Percentiles rank a stretch among this genome's conserved stretches.
These are phyloP conservation scores for Lepidochitona cinerea DNA, from an alignment of 2,888 invertebrate genomes.

Conservation along the genomic window DNA sequence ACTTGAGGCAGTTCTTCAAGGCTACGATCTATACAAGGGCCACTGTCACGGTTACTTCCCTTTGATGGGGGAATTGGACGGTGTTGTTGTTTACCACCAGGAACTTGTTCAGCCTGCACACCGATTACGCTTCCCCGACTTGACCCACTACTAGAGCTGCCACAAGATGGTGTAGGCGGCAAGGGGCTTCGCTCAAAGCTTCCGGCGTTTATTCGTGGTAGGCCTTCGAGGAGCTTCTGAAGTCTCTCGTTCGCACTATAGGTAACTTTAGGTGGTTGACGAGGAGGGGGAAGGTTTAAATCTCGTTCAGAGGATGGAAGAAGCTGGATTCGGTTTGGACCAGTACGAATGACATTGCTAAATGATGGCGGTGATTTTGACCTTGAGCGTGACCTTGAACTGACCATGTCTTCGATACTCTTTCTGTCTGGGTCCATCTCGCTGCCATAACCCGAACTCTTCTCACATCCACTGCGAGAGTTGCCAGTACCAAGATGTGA, in stretches of 20 bases:
- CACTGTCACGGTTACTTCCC: conserved; percentile 37
- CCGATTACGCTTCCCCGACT: neutral
- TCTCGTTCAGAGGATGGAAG: conserved; percentile 31
- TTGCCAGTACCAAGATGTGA: conserved; percentile 43
- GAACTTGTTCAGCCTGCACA: conserved; percentile 18
- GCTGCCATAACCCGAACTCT: conserved; percentile 63
- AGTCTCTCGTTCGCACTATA: conserved; percentile 34
- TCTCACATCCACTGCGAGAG: conserved; percentile 54
- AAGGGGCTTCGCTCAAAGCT: conserved; percentile 54
- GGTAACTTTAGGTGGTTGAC: neutral
- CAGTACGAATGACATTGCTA: conserved; percentile 62
- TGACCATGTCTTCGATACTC: conserved; percentile 47
- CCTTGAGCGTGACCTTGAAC: conserved; percentile 43
- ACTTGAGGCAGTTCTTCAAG: conserved; percentile 57
- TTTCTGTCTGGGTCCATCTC: conserved; percentile 59
- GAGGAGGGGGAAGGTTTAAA: neutral
- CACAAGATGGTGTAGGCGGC: conserved; percentile 16
- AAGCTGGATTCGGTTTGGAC: conserved; percentile 62
- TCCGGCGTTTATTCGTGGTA: conserved; percentile 58
- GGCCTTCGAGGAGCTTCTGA: conserved; percentile 52
- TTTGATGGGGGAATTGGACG: conserved; percentile 32
- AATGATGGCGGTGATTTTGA: conserved; percentile 52
- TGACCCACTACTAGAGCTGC: conserved; percentile 23
- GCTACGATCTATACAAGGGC: conserved; percentile 61
- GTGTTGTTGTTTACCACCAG: too few relatives aligned